These are phyloP conservation scores for Centruroides sculpturatus DNA, from an alignment of 1,140 invertebrate species.

Conservation along the genomic window DNA sequence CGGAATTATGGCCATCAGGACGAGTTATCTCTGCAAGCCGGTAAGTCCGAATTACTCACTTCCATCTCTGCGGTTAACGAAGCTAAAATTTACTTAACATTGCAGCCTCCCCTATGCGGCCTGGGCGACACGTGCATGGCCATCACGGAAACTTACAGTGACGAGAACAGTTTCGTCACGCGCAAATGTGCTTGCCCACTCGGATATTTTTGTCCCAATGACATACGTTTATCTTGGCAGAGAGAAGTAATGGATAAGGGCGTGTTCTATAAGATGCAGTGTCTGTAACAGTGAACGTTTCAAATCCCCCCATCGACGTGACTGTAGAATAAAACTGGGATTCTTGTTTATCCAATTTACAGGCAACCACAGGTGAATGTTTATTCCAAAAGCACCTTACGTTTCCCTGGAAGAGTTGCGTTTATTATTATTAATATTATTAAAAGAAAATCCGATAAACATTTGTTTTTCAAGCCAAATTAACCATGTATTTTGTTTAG, in stretches of 20 bases:
- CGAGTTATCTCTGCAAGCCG: conserved; percentile 19
- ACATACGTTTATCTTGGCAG: conserved; percentile 12
- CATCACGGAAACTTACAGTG: conserved; percentile 8
- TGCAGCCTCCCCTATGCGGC: conserved; percentile 9
- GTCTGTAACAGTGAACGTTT: background rate
- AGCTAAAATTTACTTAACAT: too few relatives aligned
- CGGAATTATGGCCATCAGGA: conserved; percentile 16
- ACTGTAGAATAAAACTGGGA: too few relatives aligned
- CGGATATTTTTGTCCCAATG: conserved; percentile 13
- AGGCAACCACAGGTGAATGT: too few relatives aligned
- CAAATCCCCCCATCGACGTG: background rate
- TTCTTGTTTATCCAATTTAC: too few relatives aligned
- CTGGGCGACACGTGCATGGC: conserved; percentile 9
- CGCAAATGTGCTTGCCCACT: conserved; percentile 14
- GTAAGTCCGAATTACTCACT: conserved; percentile 13
- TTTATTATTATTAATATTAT: too few relatives aligned
- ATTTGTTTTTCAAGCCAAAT: too few relatives aligned
- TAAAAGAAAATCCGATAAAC: too few relatives aligned
- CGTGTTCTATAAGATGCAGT: conserved; percentile 8
- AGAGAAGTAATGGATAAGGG: conserved; percentile 5
- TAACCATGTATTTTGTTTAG: too few relatives aligned
- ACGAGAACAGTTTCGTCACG: background rate
- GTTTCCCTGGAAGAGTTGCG: too few relatives aligned
- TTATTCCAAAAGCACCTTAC: too few relatives aligned
- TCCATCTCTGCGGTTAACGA: too few relatives aligned